Conservation (phyloP, 2,797 vertebrate genomes). For the Dromococcyx pavoninus region DNA sequence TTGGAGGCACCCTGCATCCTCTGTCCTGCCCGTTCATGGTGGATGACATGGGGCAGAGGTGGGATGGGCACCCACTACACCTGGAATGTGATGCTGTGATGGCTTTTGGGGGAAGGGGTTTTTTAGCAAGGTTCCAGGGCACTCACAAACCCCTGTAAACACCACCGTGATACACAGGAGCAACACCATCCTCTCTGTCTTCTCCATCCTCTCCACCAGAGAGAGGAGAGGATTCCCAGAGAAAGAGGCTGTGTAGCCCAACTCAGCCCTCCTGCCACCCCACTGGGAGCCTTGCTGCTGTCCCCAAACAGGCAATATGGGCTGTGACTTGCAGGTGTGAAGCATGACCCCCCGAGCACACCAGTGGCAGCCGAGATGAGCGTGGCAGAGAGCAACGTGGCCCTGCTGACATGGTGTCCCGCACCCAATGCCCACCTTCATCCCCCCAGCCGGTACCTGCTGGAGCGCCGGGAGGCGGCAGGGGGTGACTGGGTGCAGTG, state of each 20-base stretch:
- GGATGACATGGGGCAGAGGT: not conserved
- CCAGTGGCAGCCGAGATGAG: constrained; percentile 89
- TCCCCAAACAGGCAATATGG: not conserved
- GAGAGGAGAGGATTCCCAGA: not conserved
- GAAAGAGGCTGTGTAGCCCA: not conserved
- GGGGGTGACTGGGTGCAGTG: constrained; percentile 93
- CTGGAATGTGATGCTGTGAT: fast-evolving
- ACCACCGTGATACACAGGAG: not conserved
- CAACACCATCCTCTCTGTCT: not conserved
- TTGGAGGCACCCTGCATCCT: not conserved
- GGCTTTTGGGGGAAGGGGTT: not conserved
- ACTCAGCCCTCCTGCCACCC: not conserved
- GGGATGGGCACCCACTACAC: not conserved
- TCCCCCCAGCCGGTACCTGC: constrained; percentile 85
- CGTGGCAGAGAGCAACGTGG: constrained; percentile 85
- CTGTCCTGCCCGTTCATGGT: not conserved
- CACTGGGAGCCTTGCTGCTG: fast-evolving
- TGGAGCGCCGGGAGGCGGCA: constrained; percentile 86
- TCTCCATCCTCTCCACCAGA: not conserved
- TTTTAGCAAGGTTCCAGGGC: not conserved
- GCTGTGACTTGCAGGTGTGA: constrained; percentile 79
- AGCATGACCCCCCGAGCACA: constrained; percentile 86
- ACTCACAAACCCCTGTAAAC: not conserved
- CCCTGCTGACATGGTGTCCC: constrained; percentile 90
- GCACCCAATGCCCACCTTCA: constrained; percentile 83